Evolutionary conservation across 2,888 invertebrate genomes (phyloP).

Genomic region (Drosophila limbata): DNA sequence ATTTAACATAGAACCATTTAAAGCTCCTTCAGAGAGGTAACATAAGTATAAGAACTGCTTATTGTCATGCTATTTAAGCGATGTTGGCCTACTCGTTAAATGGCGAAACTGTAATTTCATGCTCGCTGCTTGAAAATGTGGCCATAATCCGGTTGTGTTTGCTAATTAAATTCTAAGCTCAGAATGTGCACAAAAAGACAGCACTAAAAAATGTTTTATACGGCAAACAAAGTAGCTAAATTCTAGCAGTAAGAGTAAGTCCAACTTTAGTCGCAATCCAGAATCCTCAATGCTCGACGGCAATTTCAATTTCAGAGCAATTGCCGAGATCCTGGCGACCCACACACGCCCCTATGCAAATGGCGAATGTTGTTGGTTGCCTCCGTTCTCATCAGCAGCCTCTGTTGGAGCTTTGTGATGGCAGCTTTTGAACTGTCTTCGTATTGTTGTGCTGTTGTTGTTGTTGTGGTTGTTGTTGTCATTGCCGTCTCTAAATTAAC

Average conservation of each 20-base stretch:
- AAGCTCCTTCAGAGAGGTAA: background rate
- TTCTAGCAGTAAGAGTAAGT: background rate
- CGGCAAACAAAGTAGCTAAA: conserved; percentile 42
- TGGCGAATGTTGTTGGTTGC: conserved; percentile 41
- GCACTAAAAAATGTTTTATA: conserved; percentile 76
- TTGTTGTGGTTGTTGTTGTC: conserved; percentile 47
- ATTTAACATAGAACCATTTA: too few relatives aligned
- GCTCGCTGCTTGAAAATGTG: conserved; percentile 57
- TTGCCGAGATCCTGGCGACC: conserved; percentile 71
- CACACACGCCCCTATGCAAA: conserved; percentile 78
- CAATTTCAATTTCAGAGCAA: conserved; percentile 77
- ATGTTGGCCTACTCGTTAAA: conserved; percentile 26
- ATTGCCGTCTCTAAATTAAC: conserved; percentile 80
- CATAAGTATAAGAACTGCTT: background rate
- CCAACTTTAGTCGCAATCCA: conserved; percentile 4
- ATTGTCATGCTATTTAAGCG: conserved; percentile 17
- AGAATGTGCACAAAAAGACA: conserved; percentile 38
- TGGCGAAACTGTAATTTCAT: conserved; percentile 63
- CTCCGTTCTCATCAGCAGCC: conserved; percentile 27
- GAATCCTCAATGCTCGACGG: conserved; percentile 19
- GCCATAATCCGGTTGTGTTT: conserved; percentile 70
- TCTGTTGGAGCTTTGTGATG: conserved; percentile 49
- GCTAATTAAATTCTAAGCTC: conserved; percentile 78
- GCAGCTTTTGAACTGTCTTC: conserved; percentile 80
- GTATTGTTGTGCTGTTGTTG: conserved; percentile 36